These are phyloP conservation scores for Clupea harengus DNA, from an alignment of 2,113 vertebrate genomes.

Conservation along the genomic window DNA sequence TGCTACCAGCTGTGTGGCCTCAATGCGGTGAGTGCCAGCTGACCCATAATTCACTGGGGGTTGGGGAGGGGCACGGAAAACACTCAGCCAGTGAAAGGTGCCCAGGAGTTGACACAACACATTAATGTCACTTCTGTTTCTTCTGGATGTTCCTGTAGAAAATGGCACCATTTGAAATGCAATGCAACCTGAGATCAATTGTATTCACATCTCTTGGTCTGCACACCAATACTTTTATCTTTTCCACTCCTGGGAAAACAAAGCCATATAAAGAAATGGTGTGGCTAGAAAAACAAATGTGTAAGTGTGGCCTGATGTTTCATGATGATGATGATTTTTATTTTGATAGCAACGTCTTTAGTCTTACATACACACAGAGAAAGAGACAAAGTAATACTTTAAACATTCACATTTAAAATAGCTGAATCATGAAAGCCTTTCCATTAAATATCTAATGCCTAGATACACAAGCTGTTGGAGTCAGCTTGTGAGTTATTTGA, in stretches of 20 bases:
- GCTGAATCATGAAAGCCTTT: too few relatives aligned
- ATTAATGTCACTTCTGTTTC: neutral
- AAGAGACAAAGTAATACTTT: too few relatives aligned
- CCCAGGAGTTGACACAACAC: neutral
- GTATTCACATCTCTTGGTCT: neutral
- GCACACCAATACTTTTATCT: neutral
- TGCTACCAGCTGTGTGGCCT: conserved; percentile 95
- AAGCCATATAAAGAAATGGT: neutral
- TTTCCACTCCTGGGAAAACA: neutral
- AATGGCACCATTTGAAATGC: neutral
- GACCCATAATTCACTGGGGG: neutral
- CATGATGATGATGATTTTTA: neutral
- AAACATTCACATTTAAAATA: too few relatives aligned
- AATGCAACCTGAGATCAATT: neutral
- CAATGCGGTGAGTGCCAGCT: conserved; percentile 84
- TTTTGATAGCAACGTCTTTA: neutral
- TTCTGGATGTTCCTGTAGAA: neutral
- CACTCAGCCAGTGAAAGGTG: too few relatives aligned
- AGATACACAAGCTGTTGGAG: too few relatives aligned
- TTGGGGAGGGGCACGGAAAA: neutral
- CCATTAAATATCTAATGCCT: too few relatives aligned
- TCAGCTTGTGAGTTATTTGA: too few relatives aligned
- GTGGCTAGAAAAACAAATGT: neutral
- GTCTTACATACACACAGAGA: neutral
- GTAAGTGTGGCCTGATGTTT: neutral